Evolutionary conservation across 2,113 vertebrate genomes (phyloP), one percentile per base, ranked within the genome.

Genomic region (Craseonycteris thonglongyai): DNA sequence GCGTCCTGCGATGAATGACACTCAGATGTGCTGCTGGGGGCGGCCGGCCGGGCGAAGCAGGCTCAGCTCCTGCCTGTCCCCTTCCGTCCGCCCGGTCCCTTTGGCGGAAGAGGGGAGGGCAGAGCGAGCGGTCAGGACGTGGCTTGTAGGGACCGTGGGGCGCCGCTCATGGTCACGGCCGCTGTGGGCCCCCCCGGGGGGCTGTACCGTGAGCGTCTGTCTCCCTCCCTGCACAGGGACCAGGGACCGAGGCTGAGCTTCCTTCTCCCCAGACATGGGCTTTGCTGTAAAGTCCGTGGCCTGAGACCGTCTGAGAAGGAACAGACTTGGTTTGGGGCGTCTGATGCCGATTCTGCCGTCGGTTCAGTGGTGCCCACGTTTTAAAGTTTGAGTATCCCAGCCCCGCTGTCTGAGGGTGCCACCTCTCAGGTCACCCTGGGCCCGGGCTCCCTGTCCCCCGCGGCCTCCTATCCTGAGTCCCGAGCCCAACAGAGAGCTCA

Each of bases 381-480:
- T 94, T 96, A 90, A 98, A 97, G 97, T 98, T 98, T 97, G 96
- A 75, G 76, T 72, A 63, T 66, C 2, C 0, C 3, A 51, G 83
- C 15, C 8, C 33, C 26, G 88, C 68, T 5, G n/a, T 22, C 22
- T 42, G 45, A 54, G 40, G 38, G 63, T 33, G 35, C 26, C 14
- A 18, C 58, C 76, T 72, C 89, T 54, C 42, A 6, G 11, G 76
- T 94, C 78, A 78, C 61, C 91, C n/a, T n/a, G n/a, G n/a, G n/a
- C n/a, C n/a, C n/a, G n/a, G n/a, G n/a, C n/a, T n/a, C n/a, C n/a
- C n/a, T n/a, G n/a, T n/a, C n/a, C n/a, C n/a, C n/a, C n/a, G n/a
- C n/a, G n/a, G n/a, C 22, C 88, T 95, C 91, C 87, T 85, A 13
- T 42, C 89, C 80, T 75, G 69, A 88, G 93, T 94, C 10, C 33